Conservation (phyloP, 2,797 vertebrate genomes). For the Buceros bicornis region DNA sequence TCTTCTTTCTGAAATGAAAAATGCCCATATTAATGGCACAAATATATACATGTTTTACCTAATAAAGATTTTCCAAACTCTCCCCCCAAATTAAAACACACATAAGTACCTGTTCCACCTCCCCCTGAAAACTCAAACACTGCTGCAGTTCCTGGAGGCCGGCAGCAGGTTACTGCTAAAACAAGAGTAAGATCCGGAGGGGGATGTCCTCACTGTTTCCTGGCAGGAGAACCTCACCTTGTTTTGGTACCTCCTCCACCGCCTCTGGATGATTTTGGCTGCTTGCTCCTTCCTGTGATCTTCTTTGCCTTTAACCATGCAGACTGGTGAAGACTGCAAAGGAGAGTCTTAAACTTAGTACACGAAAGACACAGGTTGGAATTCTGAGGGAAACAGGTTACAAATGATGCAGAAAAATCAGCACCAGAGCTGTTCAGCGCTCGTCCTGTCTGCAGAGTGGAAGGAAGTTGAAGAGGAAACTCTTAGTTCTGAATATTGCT, state of each 20-base stretch:
- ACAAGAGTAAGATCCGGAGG: not conserved
- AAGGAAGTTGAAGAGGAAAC: not conserved
- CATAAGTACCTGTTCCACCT: not conserved
- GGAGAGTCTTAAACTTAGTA: not conserved
- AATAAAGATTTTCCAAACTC: not conserved
- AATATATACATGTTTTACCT: not conserved
- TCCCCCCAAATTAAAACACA: not conserved
- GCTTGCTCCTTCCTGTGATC: conserved; percentile 74
- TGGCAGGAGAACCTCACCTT: conserved; percentile 73
- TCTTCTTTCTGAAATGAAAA: conserved; percentile 75
- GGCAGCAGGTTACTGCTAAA: not conserved
- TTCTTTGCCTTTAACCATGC: not conserved
- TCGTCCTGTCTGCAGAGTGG: not conserved
- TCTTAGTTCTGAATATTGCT: not conserved
- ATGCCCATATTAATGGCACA: not conserved
- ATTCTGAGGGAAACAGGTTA: not conserved
- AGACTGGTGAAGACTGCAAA: not conserved
- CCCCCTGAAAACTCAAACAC: not conserved
- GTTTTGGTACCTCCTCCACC: conserved; percentile 81
- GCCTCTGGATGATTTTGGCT: conserved; percentile 82
- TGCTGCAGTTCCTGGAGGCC: not conserved
- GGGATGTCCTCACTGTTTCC: not conserved
- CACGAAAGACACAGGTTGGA: not conserved
- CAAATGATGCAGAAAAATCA: not conserved
- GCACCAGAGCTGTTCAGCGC: not conserved